Conservation (phyloP, 2,888 invertebrate species). For the Empis livida region DNA sequence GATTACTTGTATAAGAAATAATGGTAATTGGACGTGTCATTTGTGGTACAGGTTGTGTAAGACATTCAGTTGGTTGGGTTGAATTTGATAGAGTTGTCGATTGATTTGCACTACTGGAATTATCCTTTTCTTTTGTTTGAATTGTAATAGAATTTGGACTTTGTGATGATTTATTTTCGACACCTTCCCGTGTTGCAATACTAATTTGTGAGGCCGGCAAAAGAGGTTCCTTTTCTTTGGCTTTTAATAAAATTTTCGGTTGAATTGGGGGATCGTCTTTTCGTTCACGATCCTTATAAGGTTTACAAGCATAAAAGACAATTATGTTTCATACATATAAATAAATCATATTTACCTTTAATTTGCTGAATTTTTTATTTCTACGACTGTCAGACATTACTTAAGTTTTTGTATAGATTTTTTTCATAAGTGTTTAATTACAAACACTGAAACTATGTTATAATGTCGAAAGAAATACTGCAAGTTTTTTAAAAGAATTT, state of each 20-base stretch:
- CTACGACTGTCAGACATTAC: no score
- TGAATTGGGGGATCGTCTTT: conserved; percentile 17
- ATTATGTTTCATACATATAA: no score
- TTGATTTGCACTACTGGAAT: background rate
- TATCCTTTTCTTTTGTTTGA: conserved; percentile 12
- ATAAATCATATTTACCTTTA: no score
- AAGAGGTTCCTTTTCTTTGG: conserved; percentile 16
- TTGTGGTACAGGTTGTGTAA: conserved; percentile 18
- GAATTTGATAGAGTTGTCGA: background rate
- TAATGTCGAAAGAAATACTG: no score
- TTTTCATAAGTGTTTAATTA: no score
- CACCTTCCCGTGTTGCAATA: conserved; percentile 21
- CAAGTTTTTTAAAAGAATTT: no score
- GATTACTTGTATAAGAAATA: conserved; percentile 20
- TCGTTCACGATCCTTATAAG: background rate
- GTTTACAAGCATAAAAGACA: no score
- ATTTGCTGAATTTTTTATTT: no score
- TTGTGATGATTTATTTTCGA: conserved; percentile 5
- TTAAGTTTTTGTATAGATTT: no score
- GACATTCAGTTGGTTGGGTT: conserved; percentile 9
- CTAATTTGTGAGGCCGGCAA: conserved; percentile 21
- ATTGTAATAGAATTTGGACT: conserved; percentile 11
- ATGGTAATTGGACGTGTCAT: conserved; percentile 29
- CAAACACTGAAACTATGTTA: no score
- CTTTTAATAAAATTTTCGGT: conserved; percentile 31